Percentiles rank a stretch among this genome's conserved stretches.
Evolutionary conservation across 2,888 invertebrate genomes (phyloP).

Genomic region (Proisotoma minuta): DNA sequence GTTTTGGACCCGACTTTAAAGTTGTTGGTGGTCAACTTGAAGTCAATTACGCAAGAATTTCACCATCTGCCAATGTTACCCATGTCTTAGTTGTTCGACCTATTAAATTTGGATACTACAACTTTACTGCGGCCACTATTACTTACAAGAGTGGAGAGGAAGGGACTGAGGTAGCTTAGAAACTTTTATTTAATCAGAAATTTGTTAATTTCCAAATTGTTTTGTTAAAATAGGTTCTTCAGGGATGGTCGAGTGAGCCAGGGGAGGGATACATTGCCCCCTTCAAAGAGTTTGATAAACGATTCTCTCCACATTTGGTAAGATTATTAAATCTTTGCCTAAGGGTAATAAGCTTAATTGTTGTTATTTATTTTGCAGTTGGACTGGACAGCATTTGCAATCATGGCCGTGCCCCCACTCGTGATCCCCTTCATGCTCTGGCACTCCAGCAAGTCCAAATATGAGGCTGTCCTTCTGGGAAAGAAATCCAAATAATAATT

Average conservation of each 20-base stretch:
- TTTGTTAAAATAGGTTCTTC: conserved; percentile 30
- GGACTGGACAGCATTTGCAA: conserved; percentile 94
- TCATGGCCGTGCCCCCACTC: conserved; percentile 92
- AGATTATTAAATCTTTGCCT: conserved; percentile 46
- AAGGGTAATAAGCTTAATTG: neutral
- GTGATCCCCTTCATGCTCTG: conserved; percentile 90
- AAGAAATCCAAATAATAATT: conserved; percentile 44
- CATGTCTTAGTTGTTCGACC: conserved; percentile 90
- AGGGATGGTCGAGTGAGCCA: conserved; percentile 69
- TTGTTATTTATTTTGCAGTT: conserved; percentile 52
- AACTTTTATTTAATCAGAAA: neutral
- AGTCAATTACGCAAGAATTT: conserved; percentile 79
- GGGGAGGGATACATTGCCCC: conserved; percentile 93
- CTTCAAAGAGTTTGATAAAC: conserved; percentile 87
- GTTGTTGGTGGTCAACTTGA: conserved; percentile 80
- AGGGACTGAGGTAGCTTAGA: conserved; percentile 59
- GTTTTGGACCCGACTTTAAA: conserved; percentile 88
- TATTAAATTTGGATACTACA: conserved; percentile 86
- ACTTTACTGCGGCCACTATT: conserved; percentile 92
- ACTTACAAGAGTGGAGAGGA: conserved; percentile 83
- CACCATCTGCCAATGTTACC: conserved; percentile 87
- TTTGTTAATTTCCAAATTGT: conserved; percentile 7
- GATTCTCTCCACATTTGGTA: conserved; percentile 92
- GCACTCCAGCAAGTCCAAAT: conserved; percentile 92
- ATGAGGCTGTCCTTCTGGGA: conserved; percentile 57